These are phyloP conservation scores for Cyrtodaria siliqua DNA, from an alignment of 2,888 invertebrate genomes.

Conservation along the genomic window DNA sequence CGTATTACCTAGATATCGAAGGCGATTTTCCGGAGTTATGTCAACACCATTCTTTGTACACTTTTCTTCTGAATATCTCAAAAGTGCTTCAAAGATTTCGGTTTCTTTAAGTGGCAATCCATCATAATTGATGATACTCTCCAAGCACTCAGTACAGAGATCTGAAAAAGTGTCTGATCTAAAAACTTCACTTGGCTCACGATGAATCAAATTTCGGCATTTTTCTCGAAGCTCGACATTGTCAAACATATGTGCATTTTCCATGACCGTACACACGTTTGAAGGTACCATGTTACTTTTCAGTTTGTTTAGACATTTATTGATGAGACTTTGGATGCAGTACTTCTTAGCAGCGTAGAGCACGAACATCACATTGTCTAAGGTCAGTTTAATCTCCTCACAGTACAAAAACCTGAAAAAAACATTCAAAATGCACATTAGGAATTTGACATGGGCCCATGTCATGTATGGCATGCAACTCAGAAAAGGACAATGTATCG, in stretches of 20 bases:
- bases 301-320: conserved; percentile 60
- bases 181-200: conserved; percentile 58
- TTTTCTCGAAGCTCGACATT: conserved; percentile 51
- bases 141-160: conserved; percentile 57
- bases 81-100: conserved; percentile 60
- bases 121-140: conserved; percentile 58
- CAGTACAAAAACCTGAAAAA: conserved; percentile 56
- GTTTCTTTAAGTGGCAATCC: conserved; percentile 58
- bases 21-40: conserved; percentile 52
- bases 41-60: conserved; percentile 40
- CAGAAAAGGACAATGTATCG: too few relatives aligned
- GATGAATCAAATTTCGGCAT: conserved; percentile 54
- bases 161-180: conserved; percentile 52
- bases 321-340: conserved; percentile 51
- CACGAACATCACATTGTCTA: conserved; percentile 48
- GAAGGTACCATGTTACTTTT: conserved; percentile 58
- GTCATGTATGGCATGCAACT: too few relatives aligned
- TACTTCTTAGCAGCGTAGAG: conserved; percentile 67
- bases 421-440: conserved; percentile 1
- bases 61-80: conserved; percentile 60
- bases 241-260: conserved; percentile 61
- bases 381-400: conserved; percentile 41
- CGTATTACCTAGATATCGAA: conserved; percentile 42
- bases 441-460: too few relatives aligned
- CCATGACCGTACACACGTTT: conserved; percentile 65